A percentile compares a stretch with the other conserved stretches of the same genome.
Conservation (phyloP, 1,140 invertebrate species). For the Plodia interpunctella region DNA sequence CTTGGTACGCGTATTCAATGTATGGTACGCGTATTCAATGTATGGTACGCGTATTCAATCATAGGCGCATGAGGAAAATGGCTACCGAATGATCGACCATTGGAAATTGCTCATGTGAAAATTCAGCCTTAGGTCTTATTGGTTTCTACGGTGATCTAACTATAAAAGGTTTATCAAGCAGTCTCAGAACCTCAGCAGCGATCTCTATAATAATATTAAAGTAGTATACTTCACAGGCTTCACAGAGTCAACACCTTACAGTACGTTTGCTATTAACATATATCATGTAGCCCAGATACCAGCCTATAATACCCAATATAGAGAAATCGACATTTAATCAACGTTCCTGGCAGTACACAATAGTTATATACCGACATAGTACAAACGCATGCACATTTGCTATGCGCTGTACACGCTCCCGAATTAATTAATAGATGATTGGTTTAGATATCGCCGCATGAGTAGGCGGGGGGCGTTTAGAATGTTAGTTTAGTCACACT, state of each 20-base stretch:
- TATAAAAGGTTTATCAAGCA: too few relatives aligned
- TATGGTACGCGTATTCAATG: neutral
- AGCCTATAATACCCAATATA: neutral
- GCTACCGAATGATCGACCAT: too few relatives aligned
- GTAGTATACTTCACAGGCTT: too few relatives aligned
- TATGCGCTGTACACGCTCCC: constrained; percentile 2
- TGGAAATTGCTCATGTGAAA: too few relatives aligned
- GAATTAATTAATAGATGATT: constrained; percentile 42
- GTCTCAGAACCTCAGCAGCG: too few relatives aligned
- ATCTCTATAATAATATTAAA: too few relatives aligned
- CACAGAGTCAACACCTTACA: too few relatives aligned
- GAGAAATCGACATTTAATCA: neutral
- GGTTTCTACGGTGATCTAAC: too few relatives aligned
- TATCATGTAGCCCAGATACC: neutral
- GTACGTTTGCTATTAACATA: too few relatives aligned
- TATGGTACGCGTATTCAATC: too few relatives aligned
- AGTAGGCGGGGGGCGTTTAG: neutral
- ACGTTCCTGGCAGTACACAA: neutral
- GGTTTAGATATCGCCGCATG: constrained; percentile 28
- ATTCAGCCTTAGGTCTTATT: too few relatives aligned
- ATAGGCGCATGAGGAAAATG: too few relatives aligned
- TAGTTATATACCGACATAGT: neutral
- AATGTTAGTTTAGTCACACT: neutral
- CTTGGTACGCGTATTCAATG: neutral
- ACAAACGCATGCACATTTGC: constrained; percentile 1